Percentiles rank a stretch among this genome's conserved stretches.
phyloP scores from a whole-genome alignment of 2,888 invertebrate genomes.

The Athripsodes cinereus region DNA sequence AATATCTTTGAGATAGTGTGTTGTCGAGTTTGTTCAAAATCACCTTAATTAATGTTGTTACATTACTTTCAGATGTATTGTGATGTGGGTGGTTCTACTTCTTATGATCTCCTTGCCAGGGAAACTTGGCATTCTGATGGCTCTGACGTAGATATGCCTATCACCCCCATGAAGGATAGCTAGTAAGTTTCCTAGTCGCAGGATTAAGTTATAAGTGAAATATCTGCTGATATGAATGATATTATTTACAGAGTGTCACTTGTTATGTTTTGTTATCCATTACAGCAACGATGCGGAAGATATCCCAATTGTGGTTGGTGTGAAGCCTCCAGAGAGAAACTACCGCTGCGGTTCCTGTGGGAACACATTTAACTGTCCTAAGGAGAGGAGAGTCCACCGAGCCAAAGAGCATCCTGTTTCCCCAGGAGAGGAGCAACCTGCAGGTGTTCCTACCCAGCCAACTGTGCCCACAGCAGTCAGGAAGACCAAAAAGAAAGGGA shows the following conservation, averaged over 20 bases:
- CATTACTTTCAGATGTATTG: conserved; percentile 54
- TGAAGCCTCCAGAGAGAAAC: conserved; percentile 30
- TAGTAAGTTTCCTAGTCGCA: conserved; percentile 36
- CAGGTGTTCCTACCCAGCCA: not conserved
- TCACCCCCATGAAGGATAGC: conserved; percentile 32
- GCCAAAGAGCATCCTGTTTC: conserved; percentile 48
- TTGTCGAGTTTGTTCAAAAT: too few relatives aligned
- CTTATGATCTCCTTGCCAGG: conserved; percentile 60
- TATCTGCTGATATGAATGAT: not conserved
- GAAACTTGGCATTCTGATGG: conserved; percentile 66
- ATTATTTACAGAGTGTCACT: too few relatives aligned
- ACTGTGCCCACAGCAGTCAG: not conserved
- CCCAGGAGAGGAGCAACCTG: conserved; percentile 29
- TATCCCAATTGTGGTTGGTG: conserved; percentile 24
- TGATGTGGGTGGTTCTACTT: conserved; percentile 47
- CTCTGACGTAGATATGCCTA: conserved; percentile 51
- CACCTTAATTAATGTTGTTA: too few relatives aligned
- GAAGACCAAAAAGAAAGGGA: conserved; percentile 17
- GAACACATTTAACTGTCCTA: conserved; percentile 52
- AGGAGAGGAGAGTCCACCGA: conserved; percentile 59
- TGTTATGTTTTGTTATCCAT: conserved; percentile 2
- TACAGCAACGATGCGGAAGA: conserved; percentile 22
- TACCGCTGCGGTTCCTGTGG: conserved; percentile 56
- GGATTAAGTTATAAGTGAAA: not conserved
- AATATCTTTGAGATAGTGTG: too few relatives aligned